phyloP scores from a whole-genome alignment of 1,140 invertebrate species.

The Dermatophagoides farinae region DNA sequence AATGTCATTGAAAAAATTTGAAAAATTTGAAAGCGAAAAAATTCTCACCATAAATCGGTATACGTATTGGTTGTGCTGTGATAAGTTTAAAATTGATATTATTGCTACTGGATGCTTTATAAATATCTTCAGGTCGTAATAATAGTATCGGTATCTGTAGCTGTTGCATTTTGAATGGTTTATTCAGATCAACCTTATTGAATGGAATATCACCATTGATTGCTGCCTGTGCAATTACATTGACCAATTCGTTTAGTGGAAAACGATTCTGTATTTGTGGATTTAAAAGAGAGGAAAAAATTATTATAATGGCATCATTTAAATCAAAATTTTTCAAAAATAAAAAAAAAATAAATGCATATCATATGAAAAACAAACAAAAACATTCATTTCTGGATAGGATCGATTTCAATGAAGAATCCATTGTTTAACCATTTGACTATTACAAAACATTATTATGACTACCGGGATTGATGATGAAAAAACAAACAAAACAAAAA shows the following conservation, averaged over 20 bases:
- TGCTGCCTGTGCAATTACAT: constrained; percentile 6
- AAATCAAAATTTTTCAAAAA: too few species aligned
- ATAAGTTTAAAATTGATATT: constrained; percentile 1
- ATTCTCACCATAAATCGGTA: neutral
- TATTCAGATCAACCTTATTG: constrained; percentile 4
- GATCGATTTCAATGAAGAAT: too few species aligned
- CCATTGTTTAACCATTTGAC: too few species aligned
- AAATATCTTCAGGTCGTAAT: neutral
- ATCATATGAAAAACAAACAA: too few species aligned
- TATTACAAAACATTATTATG: too few species aligned
- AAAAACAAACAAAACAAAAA: too few species aligned
- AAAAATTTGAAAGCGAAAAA: neutral
- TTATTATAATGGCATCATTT: neutral
- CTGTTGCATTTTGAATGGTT: constrained; percentile 1
- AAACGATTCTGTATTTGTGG: neutral
- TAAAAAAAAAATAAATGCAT: neutral
- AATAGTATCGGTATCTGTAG: constrained; percentile 7
- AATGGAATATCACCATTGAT: constrained; percentile 12
- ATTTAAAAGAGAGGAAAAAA: neutral
- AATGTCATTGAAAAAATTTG: neutral
- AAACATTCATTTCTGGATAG: too few species aligned
- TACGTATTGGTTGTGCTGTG: neutral
- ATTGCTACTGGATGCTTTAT: neutral
- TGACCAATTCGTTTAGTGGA: constrained; percentile 7
- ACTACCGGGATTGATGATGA: too few species aligned